Evolutionary conservation across 2,797 vertebrate species (phyloP).

Genomic region (Myotis daubentonii): DNA sequence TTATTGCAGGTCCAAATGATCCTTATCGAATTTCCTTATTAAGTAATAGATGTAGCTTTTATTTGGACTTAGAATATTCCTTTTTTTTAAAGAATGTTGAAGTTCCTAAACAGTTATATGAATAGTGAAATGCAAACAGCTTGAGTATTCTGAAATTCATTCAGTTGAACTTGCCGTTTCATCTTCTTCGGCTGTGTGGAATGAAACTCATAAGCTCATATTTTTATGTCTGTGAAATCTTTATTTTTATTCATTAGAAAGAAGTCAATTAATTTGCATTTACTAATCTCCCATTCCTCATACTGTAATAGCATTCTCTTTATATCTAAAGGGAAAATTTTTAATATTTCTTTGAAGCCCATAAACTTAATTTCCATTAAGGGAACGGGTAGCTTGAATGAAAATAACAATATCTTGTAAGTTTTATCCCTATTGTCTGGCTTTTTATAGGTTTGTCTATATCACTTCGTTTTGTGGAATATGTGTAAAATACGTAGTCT

Average conservation of each 20-base stretch:
- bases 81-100: constrained; percentile 23
- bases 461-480: constrained; percentile 64
- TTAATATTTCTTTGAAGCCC: constrained; percentile 68
- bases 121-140: background rate
- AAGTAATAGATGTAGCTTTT: background rate
- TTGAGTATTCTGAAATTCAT: constrained; percentile 19
- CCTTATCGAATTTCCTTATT: constrained; percentile 1
- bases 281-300: constrained; percentile 67
- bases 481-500: constrained; percentile 55
- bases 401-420: constrained; percentile 64
- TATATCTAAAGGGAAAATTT: constrained; percentile 74
- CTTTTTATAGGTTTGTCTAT: constrained; percentile 59
- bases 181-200: constrained; percentile 28
- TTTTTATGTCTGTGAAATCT: constrained; percentile 75
- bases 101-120: background rate
- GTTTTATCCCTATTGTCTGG: constrained; percentile 64
- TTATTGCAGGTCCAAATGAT: background rate
- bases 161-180: constrained; percentile 38
- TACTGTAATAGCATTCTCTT: constrained; percentile 61
- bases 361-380: constrained; percentile 72
- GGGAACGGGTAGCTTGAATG: constrained; percentile 64
- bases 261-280: constrained; percentile 78
- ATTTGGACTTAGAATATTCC: background rate
- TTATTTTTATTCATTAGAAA: constrained; percentile 75
- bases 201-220: constrained; percentile 66